A percentile compares a stretch with the other conserved stretches of the same genome.
Evolutionary conservation across 2,797 vertebrate genomes (phyloP).

Genomic region (Mionectes olivaceus): DNA sequence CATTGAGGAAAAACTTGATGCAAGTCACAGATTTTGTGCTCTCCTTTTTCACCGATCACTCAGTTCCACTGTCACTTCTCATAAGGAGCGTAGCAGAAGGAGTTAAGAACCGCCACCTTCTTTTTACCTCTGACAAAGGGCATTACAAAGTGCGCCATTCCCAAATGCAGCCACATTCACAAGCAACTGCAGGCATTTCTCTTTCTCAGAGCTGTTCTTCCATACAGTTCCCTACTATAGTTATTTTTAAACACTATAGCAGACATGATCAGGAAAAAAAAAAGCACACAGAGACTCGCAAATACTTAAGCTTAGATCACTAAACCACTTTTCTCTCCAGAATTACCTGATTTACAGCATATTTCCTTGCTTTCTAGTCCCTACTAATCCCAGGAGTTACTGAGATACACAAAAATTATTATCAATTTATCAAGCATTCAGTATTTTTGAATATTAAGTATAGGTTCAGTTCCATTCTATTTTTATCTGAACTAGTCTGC

Average conservation of each 20-base stretch:
- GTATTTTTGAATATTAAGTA: not conserved
- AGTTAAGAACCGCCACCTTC: not conserved
- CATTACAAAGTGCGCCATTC: not conserved
- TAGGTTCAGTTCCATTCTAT: not conserved
- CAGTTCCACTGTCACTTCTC: not conserved
- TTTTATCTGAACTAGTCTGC: constrained; percentile 6
- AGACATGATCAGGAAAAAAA: not conserved
- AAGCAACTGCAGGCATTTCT: not conserved
- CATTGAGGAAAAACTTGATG: not conserved
- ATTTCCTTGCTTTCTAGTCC: not conserved
- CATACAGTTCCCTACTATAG: not conserved
- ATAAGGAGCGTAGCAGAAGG: not conserved
- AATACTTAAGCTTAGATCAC: not conserved
- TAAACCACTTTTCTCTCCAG: not conserved
- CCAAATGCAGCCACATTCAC: not conserved
- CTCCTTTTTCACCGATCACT: not conserved
- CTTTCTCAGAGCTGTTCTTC: not conserved
- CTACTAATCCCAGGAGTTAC: not conserved
- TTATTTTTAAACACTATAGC: not conserved
- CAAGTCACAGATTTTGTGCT: not conserved
- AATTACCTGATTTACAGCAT: not conserved
- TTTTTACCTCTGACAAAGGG: not conserved
- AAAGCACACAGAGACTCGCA: not conserved
- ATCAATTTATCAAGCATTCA: not conserved
- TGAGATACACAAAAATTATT: rapidly evolving